A percentile compares a stretch with the other conserved stretches of the same genome.
Evolutionary conservation across 2,888 invertebrate genomes (phyloP).

Genomic region (Beris morrisii): DNA sequence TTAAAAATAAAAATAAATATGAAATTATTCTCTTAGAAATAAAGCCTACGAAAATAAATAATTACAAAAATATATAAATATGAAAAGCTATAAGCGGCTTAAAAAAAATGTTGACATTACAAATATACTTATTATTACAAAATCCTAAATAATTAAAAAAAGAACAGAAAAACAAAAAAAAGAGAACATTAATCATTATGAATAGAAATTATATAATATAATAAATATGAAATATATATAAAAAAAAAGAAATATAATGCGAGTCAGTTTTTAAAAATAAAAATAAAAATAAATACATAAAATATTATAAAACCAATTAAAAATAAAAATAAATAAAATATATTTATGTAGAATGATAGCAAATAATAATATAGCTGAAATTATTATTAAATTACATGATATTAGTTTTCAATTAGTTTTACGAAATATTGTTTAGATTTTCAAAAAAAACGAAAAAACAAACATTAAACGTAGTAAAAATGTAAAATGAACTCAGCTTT

Average conservation of each 20-base stretch:
- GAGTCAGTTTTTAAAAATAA: not conserved
- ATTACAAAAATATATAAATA: not conserved
- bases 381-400: not conserved
- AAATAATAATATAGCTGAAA: constrained; percentile 6
- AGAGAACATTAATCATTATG: not conserved
- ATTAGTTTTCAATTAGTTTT: not conserved
- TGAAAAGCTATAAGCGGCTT: not conserved
- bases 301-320: not conserved
- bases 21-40: no score
- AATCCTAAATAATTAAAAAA: no score
- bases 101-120: not conserved
- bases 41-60: not conserved
- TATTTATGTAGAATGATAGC: no score
- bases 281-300: not conserved
- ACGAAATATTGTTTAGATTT: no score
- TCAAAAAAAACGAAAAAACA: no score
- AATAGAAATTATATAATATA: no score
- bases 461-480: no score
- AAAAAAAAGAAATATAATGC: not conserved
- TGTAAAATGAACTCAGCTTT: no score
- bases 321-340: not conserved
- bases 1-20: no score
- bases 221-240: not conserved
- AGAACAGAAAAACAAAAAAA: not conserved
- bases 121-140: not conserved